Base-by-base conservation (phyloP, 2,888 invertebrate genomes). In the Coleophora flavipennella region DNA sequence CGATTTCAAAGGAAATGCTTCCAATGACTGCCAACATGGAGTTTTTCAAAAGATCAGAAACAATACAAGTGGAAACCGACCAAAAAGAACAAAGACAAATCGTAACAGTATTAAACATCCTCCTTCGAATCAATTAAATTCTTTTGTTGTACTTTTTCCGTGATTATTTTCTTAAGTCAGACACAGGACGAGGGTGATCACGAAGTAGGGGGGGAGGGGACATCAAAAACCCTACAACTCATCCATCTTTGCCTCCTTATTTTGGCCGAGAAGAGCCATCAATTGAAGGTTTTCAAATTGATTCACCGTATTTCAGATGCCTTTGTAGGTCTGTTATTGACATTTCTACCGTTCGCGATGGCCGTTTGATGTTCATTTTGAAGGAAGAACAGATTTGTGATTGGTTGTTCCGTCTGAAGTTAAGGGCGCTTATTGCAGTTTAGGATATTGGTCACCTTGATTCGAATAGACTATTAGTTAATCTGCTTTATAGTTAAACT, bases 281-380 rank as follows among this genome's bases (percentile, higher is more conserved):
- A 81, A 81, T 83, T 81, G 81, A 77, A 69, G 72, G 67, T 75
- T 77, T 77, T 68, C 61, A 69, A 73, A 78, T 78, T 72, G 77
- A 83, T 71, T 78, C 74, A 59, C 50, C 51, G 55, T 69, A 67
- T 66, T 61, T 66, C 62, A 52, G 52, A 48, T 55, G 44, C 51
- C 62, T 73, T 71, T 73, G 66, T 73, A 62, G 69, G 64, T 67
- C 51, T 56, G 66, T 61, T 73, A 68, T 74, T 74, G 75, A 72
- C 71, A 65, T 68, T 66, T 59, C 20, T 9, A 28, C 33, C 31
- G 61, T 49, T 45, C 51, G 46, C 60, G 61, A 69, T 64, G 54
- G 60, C 46, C 67, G 58, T 71, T 74, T 71, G 67, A 70, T 62
- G 63, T 65, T 46, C 47, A 50, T 45, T 49, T 50, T 55, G 49